Evolutionary conservation across 2,113 vertebrate species (phyloP).

Genomic region (Indicator indicator): DNA sequence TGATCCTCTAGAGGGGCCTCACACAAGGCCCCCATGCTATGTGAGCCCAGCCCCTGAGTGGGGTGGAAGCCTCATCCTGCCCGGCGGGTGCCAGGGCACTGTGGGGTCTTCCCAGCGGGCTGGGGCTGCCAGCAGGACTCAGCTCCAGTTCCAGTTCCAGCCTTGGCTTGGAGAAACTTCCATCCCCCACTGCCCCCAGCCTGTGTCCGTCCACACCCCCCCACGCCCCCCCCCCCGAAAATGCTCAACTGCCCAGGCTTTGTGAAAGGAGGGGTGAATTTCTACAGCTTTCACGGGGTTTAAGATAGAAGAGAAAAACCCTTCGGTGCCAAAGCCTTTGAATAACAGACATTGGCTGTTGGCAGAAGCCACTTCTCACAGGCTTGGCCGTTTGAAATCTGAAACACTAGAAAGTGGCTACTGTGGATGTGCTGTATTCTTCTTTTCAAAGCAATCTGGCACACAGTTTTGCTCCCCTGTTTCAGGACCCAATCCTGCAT

Average conservation of each 20-base stretch:
- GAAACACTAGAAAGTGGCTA: conserved; percentile 64
- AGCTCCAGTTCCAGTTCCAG: background rate
- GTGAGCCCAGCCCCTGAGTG: accelerated
- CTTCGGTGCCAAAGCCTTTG: conserved; percentile 39
- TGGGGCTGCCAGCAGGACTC: background rate
- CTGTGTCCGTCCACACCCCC: no score
- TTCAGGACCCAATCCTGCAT: conserved; percentile 62
- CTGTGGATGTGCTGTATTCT: conserved; percentile 62
- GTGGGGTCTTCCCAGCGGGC: accelerated
- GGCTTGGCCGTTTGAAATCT: conserved; percentile 57
- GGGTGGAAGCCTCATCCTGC: accelerated
- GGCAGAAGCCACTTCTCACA: conserved; percentile 67
- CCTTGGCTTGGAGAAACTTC: background rate
- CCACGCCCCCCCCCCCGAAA: background rate
- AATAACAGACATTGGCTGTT: conserved; percentile 56
- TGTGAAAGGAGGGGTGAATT: conserved; percentile 24
- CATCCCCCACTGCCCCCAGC: background rate
- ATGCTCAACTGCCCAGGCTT: background rate
- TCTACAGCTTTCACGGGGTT: conserved; percentile 30
- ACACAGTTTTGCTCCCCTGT: conserved; percentile 46
- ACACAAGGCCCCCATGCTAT: background rate
- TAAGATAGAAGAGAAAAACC: background rate
- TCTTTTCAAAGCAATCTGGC: conserved; percentile 69
- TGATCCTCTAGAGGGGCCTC: background rate
- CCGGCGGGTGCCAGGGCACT: accelerated